Evolutionary conservation across 2,888 invertebrate genomes (phyloP), one percentile per base, ranked within the genome.

Genomic region (Eupithecia insigniata): DNA sequence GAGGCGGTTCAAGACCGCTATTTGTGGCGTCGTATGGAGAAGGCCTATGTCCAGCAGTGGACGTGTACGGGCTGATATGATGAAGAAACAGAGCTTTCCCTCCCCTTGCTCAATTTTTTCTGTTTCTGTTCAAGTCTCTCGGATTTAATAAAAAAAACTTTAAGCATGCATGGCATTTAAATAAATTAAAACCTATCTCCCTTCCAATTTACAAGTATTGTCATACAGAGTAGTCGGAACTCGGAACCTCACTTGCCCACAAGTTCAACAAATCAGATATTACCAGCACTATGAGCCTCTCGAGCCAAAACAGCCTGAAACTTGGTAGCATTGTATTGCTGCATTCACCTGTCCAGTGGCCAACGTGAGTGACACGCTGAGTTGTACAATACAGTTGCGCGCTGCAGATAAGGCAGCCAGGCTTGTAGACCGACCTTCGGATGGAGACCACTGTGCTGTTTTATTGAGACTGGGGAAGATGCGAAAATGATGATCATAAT

Each of bases 371-470:
- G 70, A 67, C 65, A 65, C 60, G 46, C 36, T 30, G 64, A 74
- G 26, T 78, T 72, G 71, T 75, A 81, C 83, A 81, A 81, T 80
- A 76, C 78, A 81, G 77, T 82, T 84, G 73, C 68, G 76, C 77
- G 78, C 76, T 77, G 74, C 69, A 77, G 76, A 76, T 80, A 81
- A 77, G 78, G 81, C 60, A 60, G 28, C 28, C 6, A 28, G 28
- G 58, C 28, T 4, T n/a, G 46, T 28, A 10, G 55, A 55, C 55
- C 55, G 55, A 12, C 22, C 55, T 55, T 26, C 55, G 12, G 55
- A 26, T 26, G 14, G 22, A 46, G 46, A 22, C 51, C 51, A 22
- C 22, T 18, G 46, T 26, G 55, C 22, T 22, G 22, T 3, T 26
- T 22, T 22, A 51, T 51, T 3, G 26, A 26, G n/a, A 55, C 55